phyloP scores from a whole-genome alignment of 2,113 vertebrate genomes.

The Hydropotes inermis region DNA sequence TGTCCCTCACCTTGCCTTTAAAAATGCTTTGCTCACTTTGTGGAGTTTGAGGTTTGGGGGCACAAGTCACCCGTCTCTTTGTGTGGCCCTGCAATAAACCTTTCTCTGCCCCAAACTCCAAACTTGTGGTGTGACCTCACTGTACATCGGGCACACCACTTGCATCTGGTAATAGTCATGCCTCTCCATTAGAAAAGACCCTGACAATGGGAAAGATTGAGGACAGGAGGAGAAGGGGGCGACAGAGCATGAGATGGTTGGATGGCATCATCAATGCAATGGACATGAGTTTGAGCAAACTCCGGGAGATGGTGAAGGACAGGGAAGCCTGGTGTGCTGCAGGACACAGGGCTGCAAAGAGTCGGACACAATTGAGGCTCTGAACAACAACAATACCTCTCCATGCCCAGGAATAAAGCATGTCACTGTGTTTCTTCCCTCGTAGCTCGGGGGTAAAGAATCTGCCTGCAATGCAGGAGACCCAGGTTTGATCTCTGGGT shows the following conservation, averaged over 20 bases:
- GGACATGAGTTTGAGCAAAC: neutral
- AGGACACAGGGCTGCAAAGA: neutral
- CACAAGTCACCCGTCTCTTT: neutral
- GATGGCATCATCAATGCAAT: neutral
- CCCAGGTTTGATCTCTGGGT: neutral
- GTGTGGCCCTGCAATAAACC: neutral
- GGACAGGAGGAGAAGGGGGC: neutral
- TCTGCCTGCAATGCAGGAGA: neutral
- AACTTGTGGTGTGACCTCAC: neutral
- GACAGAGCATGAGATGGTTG: neutral
- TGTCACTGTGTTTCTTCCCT: neutral
- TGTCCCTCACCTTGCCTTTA: neutral
- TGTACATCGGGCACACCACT: fast-evolving
- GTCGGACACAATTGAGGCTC: neutral
- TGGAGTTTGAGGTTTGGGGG: neutral
- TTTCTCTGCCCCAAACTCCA: neutral
- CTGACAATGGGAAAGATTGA: neutral
- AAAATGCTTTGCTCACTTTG: neutral
- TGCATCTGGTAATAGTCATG: neutral
- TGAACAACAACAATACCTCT: neutral
- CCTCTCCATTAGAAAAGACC: neutral
- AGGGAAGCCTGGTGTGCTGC: neutral
- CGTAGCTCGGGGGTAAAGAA: neutral
- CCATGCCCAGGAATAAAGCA: neutral
- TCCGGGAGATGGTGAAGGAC: neutral